Conservation (phyloP, 2,888 invertebrate species). For the Hedychridium roseum region DNA sequence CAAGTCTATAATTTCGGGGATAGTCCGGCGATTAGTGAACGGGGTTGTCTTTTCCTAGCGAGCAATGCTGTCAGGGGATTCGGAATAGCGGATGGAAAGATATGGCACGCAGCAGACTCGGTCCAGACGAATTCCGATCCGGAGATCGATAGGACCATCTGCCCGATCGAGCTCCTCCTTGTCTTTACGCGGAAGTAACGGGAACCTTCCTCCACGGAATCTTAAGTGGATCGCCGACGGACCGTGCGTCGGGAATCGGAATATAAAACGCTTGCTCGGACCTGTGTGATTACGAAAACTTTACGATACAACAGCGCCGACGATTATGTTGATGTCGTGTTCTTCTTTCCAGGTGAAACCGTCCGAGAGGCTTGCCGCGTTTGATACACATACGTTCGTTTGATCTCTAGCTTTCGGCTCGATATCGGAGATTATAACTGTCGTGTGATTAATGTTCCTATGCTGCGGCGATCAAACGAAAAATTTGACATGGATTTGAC, state of each 20-base stretch:
- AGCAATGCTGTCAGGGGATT: constrained; percentile 6
- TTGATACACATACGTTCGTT: background rate
- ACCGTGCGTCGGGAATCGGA: constrained; percentile 18
- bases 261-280: constrained; percentile 17
- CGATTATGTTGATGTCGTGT: background rate
- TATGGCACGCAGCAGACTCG: constrained; percentile 15
- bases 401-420: background rate
- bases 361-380: background rate
- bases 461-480: too few species aligned
- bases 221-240: constrained; percentile 19
- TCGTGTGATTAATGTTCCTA: too few species aligned
- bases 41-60: too few species aligned
- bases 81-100: constrained; percentile 12
- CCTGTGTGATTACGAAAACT: background rate
- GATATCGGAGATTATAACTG: background rate
- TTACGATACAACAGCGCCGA: constrained; percentile 11
- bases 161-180: constrained; percentile 19
- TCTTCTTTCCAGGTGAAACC: background rate
- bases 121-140: constrained; percentile 32
- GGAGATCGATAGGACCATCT: constrained; percentile 23
- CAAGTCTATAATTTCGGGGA: too few species aligned
- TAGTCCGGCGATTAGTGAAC: too few species aligned
- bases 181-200: constrained; percentile 31
- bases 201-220: constrained; percentile 23
- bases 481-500: too few species aligned